phyloP scores from a whole-genome alignment of 2,888 invertebrate species.

The Mellilla xanthometata region DNA sequence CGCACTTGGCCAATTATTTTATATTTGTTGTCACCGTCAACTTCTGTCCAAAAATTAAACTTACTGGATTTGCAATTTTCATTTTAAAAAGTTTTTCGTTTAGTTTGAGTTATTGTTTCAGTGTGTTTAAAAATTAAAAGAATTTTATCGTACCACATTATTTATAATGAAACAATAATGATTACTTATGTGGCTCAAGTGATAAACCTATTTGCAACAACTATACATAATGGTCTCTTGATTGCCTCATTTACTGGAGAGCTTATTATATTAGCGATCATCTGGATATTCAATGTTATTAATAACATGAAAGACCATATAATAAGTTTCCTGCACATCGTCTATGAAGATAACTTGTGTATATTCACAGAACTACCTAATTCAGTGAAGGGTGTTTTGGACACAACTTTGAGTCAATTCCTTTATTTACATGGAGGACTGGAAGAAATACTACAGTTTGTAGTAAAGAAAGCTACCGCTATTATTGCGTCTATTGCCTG shows the following conservation, averaged over 20 bases:
- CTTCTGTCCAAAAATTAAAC: too few relatives aligned
- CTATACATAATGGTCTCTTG: constrained; percentile 52
- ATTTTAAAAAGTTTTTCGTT: too few relatives aligned
- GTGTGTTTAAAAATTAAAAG: too few relatives aligned
- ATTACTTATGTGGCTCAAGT: constrained; percentile 62
- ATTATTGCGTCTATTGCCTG: constrained; percentile 40
- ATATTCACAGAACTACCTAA: constrained; percentile 67
- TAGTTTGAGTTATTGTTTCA: too few relatives aligned
- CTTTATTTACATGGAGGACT: constrained; percentile 40
- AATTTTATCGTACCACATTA: too few relatives aligned
- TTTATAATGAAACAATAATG: constrained; percentile 40
- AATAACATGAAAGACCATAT: constrained; percentile 42
- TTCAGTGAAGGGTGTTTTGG: constrained; percentile 38
- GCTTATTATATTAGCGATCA: constrained; percentile 54
- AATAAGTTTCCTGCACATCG: constrained; percentile 59
- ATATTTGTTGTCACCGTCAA: too few relatives aligned
- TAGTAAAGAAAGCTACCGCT: constrained; percentile 38
- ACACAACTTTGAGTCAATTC: constrained; percentile 23
- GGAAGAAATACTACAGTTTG: constrained; percentile 34
- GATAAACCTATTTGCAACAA: constrained; percentile 52
- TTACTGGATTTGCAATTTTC: too few relatives aligned
- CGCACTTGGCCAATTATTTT: too few relatives aligned
- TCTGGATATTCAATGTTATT: constrained; percentile 44
- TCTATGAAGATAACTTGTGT: constrained; percentile 69
- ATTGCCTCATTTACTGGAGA: constrained; percentile 61